Base-by-base conservation (phyloP, 2,797 vertebrate species). In the Dendrocincla tyrannina region DNA sequence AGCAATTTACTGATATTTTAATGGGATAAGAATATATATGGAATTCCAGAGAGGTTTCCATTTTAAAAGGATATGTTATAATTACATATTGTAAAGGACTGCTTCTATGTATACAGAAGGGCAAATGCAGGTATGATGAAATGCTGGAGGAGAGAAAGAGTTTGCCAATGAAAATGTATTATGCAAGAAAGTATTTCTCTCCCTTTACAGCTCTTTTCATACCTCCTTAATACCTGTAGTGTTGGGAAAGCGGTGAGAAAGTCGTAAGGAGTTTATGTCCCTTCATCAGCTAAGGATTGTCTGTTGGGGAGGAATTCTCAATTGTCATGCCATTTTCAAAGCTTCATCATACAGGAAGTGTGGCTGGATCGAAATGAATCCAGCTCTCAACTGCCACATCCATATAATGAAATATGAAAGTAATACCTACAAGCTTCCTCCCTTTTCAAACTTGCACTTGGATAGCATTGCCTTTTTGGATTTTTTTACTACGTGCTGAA, bases 281-380 rank as follows among this genome's bases (percentile, higher is more conserved):
- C 27, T 64, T 83, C 22, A 49, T 62, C 70, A 78, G 16, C 25
- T 78, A 41, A 22, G 5, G 44, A 44, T 62, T 49, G 27, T 81
- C 30, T 85, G 3, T 1, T 85, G 52, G 44, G 55, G 42, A 81
- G 37, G 22, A 82, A 63, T 79, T 77, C 47, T 67, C 14, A 67
- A 67, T 46, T 74, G 35, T 67, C 11, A 6, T 58, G 55, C 11
- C 24, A 20, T 66, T 76, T 79, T 60, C 62, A 87, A 69, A 92
- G 16, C 46, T 60, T 78, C 0, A 0, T 68, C 35, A 11, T 22
- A 20, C 33, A 30, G 24, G 13, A 63, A 72, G 30, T 9, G 44
- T 46, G 41, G 11, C 63, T 91, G 60, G 52, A 41, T 88, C 52
- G 77, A 30, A 56, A 22, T 30, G 22, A 72, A 55, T 52, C 41